Base-by-base conservation (phyloP, 2,888 invertebrate species). In the Oligia latruncula region DNA sequence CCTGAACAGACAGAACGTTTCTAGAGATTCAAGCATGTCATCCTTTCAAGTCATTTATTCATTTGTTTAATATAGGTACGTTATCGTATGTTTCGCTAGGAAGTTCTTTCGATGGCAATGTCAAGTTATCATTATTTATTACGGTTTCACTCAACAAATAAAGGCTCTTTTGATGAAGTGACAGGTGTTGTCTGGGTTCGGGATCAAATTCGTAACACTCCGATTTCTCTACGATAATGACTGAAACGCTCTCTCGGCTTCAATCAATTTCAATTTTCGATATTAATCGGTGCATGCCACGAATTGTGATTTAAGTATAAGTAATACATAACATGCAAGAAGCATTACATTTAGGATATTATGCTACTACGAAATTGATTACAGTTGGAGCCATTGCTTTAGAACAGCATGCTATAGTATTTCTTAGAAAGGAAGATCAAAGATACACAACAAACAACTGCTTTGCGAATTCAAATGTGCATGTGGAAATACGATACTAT, bases 311-410 rank as follows among this genome's bases (percentile, higher is more conserved):
- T 55, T 23, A 81, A n/a, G n/a, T n/a, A 52, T 82, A 68, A 52
- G 49, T 66, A 72, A 13, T 71, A 35, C 15, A 65, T 4, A 74
- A 68, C 86, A 81, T 78, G 86, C 67, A 29, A 74, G 52, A 74
- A 29, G 6, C 20, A 64, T 68, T 68, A 49, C 8, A 29, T 74
- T 74, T 58, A n/a, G 71, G 49, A 43, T 58, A 35, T 62, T 64
- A 60, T 13, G 29, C 15, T 67, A 46, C 46, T 65, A 43, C 43
- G 49, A 64, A 62, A 20, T 20, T 46, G n/a, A 82, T 43, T 40
- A 55, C 35, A 3, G 52, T 20, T 23, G 20, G 15, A n/a, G 6
- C 23, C 52, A 72, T 49, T 40, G 29, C 65, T 66, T 49, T 20
- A 52, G 23, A 78, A 11, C 65, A 58, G 35, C 11, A 65, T 49